These are phyloP conservation scores for Petrolisthes cinctipes DNA, from an alignment of 2,888 invertebrate species.

Conservation along the genomic window DNA sequence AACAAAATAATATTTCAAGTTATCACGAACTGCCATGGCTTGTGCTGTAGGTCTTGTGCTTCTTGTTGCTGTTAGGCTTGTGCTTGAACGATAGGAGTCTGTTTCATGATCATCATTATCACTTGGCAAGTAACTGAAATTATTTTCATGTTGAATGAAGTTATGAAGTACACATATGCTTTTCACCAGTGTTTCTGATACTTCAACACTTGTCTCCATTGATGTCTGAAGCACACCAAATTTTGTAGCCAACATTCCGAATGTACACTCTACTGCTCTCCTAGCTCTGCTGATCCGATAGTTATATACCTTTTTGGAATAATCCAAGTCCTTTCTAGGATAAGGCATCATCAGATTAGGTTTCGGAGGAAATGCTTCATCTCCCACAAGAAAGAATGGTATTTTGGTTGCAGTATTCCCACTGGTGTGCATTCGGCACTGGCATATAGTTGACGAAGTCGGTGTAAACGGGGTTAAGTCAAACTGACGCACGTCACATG, in stretches of 20 bases:
- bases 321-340: slow-evolving; percentile 67
- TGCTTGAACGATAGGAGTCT: slow-evolving; percentile 12
- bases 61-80: too few relatives aligned
- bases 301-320: slow-evolving; percentile 66
- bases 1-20: slow-evolving; percentile 30
- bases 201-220: too few relatives aligned
- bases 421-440: slow-evolving; percentile 32
- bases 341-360: slow-evolving; percentile 68
- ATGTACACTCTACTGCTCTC: slow-evolving; percentile 51
- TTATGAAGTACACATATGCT: slow-evolving; percentile 28
- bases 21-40: slow-evolving; percentile 31
- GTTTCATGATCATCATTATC: slow-evolving; percentile 6
- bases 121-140: slow-evolving; percentile 19
- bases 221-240: slow-evolving; percentile 17
- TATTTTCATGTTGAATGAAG: slow-evolving; percentile 38
- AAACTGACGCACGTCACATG: too few relatives aligned
- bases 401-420: slow-evolving; percentile 66
- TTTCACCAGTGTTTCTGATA: slow-evolving; percentile 31
- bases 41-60: slow-evolving; percentile 28
- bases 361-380: slow-evolving; percentile 68
- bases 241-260: slow-evolving; percentile 63
- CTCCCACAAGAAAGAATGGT: slow-evolving; percentile 67
- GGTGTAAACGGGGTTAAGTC: too few relatives aligned
- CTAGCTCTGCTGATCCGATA: slow-evolving; percentile 64
- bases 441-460: too few relatives aligned